Evolutionary conservation across 1,140 invertebrate species (phyloP), one percentile per base, ranked within the genome.

Genomic region (Cydia splendana): DNA sequence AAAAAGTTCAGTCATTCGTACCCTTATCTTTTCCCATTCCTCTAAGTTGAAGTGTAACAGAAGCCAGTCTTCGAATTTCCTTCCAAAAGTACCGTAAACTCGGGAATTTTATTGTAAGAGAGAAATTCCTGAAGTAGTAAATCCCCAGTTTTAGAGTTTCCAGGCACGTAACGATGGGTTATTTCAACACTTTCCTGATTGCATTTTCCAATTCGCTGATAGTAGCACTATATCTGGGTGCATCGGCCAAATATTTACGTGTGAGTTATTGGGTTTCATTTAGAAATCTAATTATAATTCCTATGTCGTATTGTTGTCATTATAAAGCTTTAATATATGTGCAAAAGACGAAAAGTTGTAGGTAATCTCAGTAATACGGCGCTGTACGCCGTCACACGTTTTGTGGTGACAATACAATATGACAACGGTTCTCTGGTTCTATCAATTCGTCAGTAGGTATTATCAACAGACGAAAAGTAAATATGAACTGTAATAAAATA

Each of bases 101-200:
- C 18, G 2, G 2, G 57, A 24, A 62, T 24, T 62, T 24, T 62
- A 62, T 24, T 62, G 20, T 62, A n/a, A 62, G 57, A 24, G 20
- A 20, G n/a, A 18, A 53, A 53, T 62, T 62, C 57, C 20, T 24
- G 57, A 62, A 62, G 57, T 62, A 24, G 57, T 62, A 62, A 62
- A 62, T 62, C 57, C 20, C 5, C 20, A 24, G 20, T 62, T 62
- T 62, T 62, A 24, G 2, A 62, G 18, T 62, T 62, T 9, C 57
- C 2, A 62, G 57, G 24, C 57, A 62, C 57, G 57, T 62, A 62
- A 7, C 18, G 57, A 12, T 62, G 57, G 57, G 57, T 62, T 62
- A 62, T 62, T 62, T 62, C 57, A 62, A 62, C 57, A 62, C 57
- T 62, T 62, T 62, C 57, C 57, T 62, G 57, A 62, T 62, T 62